Evolutionary conservation across 2,888 invertebrate genomes (phyloP).

Genomic region (Phrixothrix hirtus): DNA sequence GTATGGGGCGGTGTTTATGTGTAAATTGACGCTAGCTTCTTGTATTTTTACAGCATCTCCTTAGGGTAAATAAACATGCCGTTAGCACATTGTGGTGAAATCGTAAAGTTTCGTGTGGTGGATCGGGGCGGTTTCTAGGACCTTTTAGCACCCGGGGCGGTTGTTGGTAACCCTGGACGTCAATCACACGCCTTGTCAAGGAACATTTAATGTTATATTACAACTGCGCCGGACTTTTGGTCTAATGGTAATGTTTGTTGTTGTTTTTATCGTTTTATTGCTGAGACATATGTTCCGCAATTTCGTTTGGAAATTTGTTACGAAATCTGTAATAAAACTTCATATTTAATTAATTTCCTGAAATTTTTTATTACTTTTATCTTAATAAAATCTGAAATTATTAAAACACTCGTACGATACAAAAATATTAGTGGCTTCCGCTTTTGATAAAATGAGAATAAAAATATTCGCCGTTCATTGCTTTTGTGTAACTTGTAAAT

Average conservation of each 20-base stretch:
- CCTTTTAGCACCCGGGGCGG: slow-evolving; percentile 33
- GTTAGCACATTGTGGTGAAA: slow-evolving; percentile 30
- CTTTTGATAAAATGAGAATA: too few species aligned
- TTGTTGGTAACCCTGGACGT: slow-evolving; percentile 31
- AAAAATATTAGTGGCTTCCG: too few species aligned
- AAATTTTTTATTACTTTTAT: too few species aligned
- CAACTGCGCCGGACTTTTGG: slow-evolving; percentile 31
- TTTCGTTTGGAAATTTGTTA: background rate
- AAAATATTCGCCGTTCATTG: slow-evolving; percentile 10
- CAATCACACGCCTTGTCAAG: slow-evolving; percentile 32
- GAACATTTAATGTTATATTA: slow-evolving; percentile 33
- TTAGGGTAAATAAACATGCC: slow-evolving; percentile 24
- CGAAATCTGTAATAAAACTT: background rate
- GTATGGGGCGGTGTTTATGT: too few species aligned
- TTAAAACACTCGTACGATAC: too few species aligned
- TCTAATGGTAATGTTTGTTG: slow-evolving; percentile 40
- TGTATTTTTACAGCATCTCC: slow-evolving; percentile 13
- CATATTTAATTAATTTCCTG: too few species aligned
- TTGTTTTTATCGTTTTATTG: slow-evolving; percentile 41
- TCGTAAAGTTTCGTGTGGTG: slow-evolving; percentile 33
- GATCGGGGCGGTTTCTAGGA: slow-evolving; percentile 31
- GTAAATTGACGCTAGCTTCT: too few species aligned
- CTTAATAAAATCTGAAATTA: too few species aligned
- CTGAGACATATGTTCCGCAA: slow-evolving; percentile 30
- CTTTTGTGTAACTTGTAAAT: slow-evolving; percentile 28